Base-by-base conservation (phyloP, 2,113 vertebrate species). In the Recurvirostra avosetta region DNA sequence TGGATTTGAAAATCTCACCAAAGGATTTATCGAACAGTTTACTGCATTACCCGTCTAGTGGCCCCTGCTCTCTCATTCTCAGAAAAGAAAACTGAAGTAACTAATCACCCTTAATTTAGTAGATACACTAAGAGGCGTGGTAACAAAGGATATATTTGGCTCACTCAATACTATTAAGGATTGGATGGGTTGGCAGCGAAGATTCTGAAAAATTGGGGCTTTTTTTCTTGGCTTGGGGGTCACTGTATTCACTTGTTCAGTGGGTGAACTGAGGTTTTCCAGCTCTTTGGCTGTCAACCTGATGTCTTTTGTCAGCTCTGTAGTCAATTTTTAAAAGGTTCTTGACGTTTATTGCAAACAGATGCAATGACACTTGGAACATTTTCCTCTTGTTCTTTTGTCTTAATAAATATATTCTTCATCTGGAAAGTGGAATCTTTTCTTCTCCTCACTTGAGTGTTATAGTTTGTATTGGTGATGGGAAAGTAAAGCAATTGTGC, bases 351-450 rank as follows among this genome's bases (percentile, higher is more conserved):
- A 85, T 91, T 96, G 55, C 85, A 91, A 94, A 91, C 82, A 95
- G 66, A 88, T 95, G 41, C 91, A 94, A 76, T 79, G 84, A 82
- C 80, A 88, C 81, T 95, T 90, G 92, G 77, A 97, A 92, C 53
- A 63, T 92, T 95, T 94, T 95, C 47, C 63, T 85, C 81, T 95
- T 2, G 6, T 92, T 96, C 87, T 90, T 94, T 93, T 96, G 72
- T 93, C 87, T 96, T 93, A 95, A 91, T 93, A 91, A 88, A 88
- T 92, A 59, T 73, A 81, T 90, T 94, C 85, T 86, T 93, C 32
- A 74, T 75, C 70, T 94, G 70, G 62, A 88, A 94, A 68, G 72
- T 8, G 43, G 66, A 86, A 81, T 88, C 36, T 91, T 55, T 90
- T 67, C 70, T 68, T 87, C 52, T 79, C 9, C 17, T 80, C 25